phyloP scores from a whole-genome alignment of 1,140 invertebrate genomes.

The Drusus annulatus region DNA sequence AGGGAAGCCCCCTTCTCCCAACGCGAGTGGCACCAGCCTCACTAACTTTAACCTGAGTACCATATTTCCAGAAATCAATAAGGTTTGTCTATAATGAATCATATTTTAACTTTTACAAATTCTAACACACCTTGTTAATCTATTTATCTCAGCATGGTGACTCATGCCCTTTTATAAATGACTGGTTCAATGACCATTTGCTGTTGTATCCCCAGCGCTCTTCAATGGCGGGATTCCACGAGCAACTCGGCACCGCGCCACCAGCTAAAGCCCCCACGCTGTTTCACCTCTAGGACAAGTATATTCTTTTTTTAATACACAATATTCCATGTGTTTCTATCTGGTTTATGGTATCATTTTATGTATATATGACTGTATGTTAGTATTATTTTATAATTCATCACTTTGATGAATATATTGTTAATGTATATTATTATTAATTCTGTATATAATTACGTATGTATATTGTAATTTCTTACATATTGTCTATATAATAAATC shows the following conservation, averaged over 20 bases:
- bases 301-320: not conserved
- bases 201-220: conserved; percentile 21
- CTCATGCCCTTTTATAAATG: too few relatives aligned
- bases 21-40: conserved; percentile 67
- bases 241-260: conserved; percentile 31
- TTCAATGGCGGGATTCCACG: conserved; percentile 47
- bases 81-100: conserved; percentile 65
- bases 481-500: not conserved
- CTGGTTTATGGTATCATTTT: too few relatives aligned
- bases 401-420: too few relatives aligned
- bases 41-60: conserved; percentile 80
- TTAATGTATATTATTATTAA: too few relatives aligned
- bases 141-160: too few relatives aligned
- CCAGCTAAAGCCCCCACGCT: conserved; percentile 3
- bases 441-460: too few relatives aligned
- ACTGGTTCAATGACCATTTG: too few relatives aligned
- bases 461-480: too few relatives aligned
- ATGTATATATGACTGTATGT: too few relatives aligned
- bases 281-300: not conserved
- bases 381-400: too few relatives aligned
- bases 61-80: conserved; percentile 81
- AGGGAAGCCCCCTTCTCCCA: conserved; percentile 1
- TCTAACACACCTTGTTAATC: too few relatives aligned
- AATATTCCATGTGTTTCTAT: not conserved
- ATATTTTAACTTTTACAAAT: too few relatives aligned